A percentile compares a stretch with the other conserved stretches of the same genome.
These are phyloP conservation scores for Diadumene lineata DNA, from an alignment of 92 coral and sea anemone genomes.

Conservation along the genomic window DNA sequence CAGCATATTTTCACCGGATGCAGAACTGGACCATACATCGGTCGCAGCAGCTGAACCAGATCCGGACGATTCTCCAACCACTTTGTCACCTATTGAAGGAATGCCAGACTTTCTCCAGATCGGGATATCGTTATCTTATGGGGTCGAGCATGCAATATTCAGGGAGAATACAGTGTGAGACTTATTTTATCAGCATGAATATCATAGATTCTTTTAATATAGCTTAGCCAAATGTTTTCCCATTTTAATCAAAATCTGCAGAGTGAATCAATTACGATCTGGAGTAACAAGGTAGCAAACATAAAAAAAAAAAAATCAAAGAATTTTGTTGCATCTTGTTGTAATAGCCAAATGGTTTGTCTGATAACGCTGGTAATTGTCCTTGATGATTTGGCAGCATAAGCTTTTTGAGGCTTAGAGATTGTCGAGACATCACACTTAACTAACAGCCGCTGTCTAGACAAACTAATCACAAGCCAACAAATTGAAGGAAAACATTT, in stretches of 20 bases:
- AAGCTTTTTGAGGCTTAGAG: too few species aligned
- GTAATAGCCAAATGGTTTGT: too few species aligned
- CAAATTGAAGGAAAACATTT: too few species aligned
- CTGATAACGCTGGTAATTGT: too few species aligned
- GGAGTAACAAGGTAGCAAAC: too few species aligned
- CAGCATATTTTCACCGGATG: constrained; percentile 56
- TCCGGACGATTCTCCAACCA: constrained; percentile 46
- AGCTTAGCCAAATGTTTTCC: constrained; percentile 8
- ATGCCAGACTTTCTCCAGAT: constrained; percentile 61
- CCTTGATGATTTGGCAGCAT: too few species aligned
- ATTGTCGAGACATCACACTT: too few species aligned
- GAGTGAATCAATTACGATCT: not conserved
- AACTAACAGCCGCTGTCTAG: too few species aligned
- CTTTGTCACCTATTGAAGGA: constrained; percentile 54
- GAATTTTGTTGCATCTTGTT: too few species aligned
- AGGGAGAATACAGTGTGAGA: constrained; percentile 33
- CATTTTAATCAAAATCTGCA: too few species aligned
- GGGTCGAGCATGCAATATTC: constrained; percentile 21
- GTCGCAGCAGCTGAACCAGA: constrained; percentile 49
- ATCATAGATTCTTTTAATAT: not conserved
- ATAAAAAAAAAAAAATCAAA: too few species aligned
- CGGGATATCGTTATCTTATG: constrained; percentile 35
- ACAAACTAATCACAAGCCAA: too few species aligned
- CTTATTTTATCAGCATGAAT: not conserved
- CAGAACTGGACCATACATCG: constrained; percentile 53